These are phyloP conservation scores for Euphydryas editha DNA, from an alignment of 2,888 invertebrate genomes.

Conservation along the genomic window DNA sequence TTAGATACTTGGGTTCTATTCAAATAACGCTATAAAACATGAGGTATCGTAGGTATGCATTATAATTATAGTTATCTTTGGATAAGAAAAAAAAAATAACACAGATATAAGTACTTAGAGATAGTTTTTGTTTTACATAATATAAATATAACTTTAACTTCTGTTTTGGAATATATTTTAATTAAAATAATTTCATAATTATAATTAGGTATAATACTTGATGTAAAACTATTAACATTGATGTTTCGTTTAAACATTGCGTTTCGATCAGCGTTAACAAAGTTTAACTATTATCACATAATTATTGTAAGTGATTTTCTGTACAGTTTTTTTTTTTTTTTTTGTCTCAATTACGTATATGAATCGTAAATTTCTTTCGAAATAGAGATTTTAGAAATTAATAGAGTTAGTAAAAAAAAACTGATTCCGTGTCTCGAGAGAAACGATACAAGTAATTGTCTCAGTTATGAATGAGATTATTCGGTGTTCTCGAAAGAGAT, in stretches of 20 bases:
- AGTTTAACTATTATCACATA: background rate
- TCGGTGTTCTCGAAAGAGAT: slow-evolving; percentile 11
- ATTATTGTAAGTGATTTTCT: too few species aligned
- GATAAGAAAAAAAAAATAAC: background rate
- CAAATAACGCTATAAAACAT: slow-evolving; percentile 9
- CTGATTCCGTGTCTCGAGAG: background rate
- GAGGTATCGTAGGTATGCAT: too few species aligned
- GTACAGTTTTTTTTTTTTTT: background rate
- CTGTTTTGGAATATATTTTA: slow-evolving; percentile 11
- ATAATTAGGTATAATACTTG: slow-evolving; percentile 14
- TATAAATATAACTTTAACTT: slow-evolving; percentile 17
- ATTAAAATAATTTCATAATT: slow-evolving; percentile 24
- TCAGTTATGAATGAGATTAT: slow-evolving; percentile 18
- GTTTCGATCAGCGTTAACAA: background rate
- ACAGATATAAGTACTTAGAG: background rate
- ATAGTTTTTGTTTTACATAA: slow-evolving; percentile 7
- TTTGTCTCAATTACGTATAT: too few species aligned
- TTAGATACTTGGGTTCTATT: background rate
- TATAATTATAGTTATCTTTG: slow-evolving; percentile 1
- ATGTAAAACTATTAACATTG: slow-evolving; percentile 16
- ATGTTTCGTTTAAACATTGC: background rate
- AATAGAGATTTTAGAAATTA: too few species aligned
- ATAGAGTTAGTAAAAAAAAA: background rate
- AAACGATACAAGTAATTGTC: background rate
- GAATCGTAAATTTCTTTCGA: too few species aligned